These are phyloP conservation scores for Triplophysa yarkandensis DNA, from an alignment of 2,797 vertebrate genomes.

Conservation along the genomic window DNA sequence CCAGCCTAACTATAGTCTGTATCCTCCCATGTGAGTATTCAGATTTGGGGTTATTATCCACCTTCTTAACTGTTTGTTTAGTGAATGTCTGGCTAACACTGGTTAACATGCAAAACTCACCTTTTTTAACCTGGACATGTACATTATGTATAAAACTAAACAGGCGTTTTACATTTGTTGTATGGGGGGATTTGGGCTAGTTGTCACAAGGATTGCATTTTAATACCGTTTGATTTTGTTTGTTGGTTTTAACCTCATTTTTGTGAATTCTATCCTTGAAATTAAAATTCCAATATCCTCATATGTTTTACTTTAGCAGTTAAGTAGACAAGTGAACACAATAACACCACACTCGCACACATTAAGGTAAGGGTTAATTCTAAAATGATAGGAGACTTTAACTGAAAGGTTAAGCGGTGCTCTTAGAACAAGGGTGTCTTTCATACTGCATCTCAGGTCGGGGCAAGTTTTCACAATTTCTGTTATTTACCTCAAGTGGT, in stretches of 20 bases:
- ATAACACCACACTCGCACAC: not conserved
- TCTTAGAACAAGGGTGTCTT: not conserved
- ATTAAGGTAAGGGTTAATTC: not conserved
- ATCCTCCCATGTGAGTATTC: slow-evolving; percentile 77
- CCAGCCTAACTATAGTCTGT: slow-evolving; percentile 79
- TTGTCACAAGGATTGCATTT: not conserved
- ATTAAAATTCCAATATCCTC: not conserved
- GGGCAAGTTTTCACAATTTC: not conserved
- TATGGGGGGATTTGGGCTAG: not conserved
- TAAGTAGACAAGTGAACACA: not conserved
- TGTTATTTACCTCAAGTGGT: not conserved
- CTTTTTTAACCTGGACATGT: not conserved
- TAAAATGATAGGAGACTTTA: not conserved
- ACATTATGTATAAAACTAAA: not conserved
- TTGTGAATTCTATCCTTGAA: not conserved
- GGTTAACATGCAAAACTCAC: not conserved
- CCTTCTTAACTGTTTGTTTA: not conserved
- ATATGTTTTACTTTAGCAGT: not conserved
- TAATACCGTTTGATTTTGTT: too few relatives aligned
- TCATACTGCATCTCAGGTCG: not conserved
- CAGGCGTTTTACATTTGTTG: not conserved
- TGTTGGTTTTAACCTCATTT: not conserved
- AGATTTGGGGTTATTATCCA: not conserved
- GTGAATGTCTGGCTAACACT: not conserved
- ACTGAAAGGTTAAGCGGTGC: not conserved